Conservation (phyloP, 2,113 vertebrate species). For the Esox niger region DNA sequence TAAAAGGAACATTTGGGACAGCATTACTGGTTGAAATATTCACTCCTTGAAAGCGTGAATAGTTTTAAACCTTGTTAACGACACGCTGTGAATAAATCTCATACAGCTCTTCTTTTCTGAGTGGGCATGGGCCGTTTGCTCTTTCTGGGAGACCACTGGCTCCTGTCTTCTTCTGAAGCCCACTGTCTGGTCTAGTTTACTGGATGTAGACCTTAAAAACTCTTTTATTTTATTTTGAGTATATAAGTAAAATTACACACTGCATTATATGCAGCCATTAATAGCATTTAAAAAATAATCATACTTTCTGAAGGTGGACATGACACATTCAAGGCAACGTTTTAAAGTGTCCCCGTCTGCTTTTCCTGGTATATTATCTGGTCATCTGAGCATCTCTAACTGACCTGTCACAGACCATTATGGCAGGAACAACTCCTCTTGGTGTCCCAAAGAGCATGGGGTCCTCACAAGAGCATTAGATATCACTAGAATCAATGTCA, state of each 20-base stretch:
- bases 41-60: conserved; percentile 25
- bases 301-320: conserved; percentile 14
- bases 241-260: neutral
- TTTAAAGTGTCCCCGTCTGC: conserved; percentile 41
- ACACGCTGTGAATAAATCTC: neutral
- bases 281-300: neutral
- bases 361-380: conserved; percentile 62
- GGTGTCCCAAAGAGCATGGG: conserved; percentile 68
- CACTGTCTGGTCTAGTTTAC: neutral
- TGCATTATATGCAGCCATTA: neutral
- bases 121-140: neutral
- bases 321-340: conserved; percentile 28
- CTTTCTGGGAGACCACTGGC: neutral
- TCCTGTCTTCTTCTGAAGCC: neutral
- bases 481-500: conserved; percentile 68
- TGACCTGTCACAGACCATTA: conserved; percentile 72
- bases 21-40: conserved; percentile 35
- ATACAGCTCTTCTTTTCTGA: neutral
- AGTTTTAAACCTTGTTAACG: neutral
- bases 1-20: conserved; percentile 38
- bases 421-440: conserved; percentile 64
- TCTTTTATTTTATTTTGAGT: no score
- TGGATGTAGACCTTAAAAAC: no score
- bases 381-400: conserved; percentile 71
- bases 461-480: conserved; percentile 67